Conservation (phyloP, 2,888 invertebrate species). For the Barypeithes pellucidus region DNA sequence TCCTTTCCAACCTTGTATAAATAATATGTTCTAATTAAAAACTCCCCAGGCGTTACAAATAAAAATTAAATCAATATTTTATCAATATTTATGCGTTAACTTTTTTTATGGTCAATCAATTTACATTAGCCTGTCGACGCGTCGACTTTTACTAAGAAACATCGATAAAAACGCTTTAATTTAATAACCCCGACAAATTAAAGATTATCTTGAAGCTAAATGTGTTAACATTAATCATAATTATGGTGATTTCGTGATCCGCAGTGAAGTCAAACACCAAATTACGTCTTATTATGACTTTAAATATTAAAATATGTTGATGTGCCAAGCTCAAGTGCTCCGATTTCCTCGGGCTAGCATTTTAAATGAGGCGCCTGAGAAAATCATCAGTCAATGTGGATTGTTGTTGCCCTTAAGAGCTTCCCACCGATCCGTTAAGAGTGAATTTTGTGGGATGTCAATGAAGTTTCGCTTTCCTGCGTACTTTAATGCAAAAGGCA, state of each 20-base stretch:
- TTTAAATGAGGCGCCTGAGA: conserved; percentile 58
- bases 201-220: conserved; percentile 59
- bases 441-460: too few species aligned
- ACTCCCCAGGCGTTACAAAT: not conserved
- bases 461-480: too few species aligned
- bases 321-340: conserved; percentile 60
- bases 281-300: conserved; percentile 64
- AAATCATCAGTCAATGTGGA: conserved; percentile 42
- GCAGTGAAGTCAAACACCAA: conserved; percentile 61
- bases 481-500: too few species aligned
- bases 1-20: conserved; percentile 1
- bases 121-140: conserved; percentile 46
- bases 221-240: conserved; percentile 65
- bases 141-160: conserved; percentile 40
- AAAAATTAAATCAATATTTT: conserved; percentile 27
- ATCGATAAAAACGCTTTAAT: conserved; percentile 55
- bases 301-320: conserved; percentile 66
- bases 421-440: too few species aligned
- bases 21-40: conserved; percentile 27
- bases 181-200: conserved; percentile 61
- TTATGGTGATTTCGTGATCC: conserved; percentile 63
- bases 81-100: conserved; percentile 38
- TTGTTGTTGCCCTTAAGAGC: conserved; percentile 20
- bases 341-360: conserved; percentile 57
- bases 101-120: conserved; percentile 49